A percentile compares a stretch with the other conserved stretches of the same genome.
Conservation (phyloP, 2,113 vertebrate species). For the Odobenus rosmarus region DNA sequence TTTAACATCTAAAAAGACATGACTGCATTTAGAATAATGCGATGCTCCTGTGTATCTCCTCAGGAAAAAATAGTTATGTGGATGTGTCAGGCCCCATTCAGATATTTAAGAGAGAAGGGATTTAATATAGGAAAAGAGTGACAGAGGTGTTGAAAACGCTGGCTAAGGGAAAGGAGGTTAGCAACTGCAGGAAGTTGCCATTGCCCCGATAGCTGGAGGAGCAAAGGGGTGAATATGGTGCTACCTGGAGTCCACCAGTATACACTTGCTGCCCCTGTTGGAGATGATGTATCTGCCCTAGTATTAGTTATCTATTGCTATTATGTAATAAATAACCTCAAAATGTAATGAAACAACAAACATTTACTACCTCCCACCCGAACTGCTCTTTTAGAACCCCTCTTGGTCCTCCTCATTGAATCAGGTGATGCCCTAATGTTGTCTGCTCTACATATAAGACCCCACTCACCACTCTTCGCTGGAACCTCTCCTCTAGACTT, state of each 20-base stretch:
- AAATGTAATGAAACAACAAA: slow-evolving; percentile 5
- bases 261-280: background rate
- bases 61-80: background rate
- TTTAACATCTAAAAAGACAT: slow-evolving; percentile 35
- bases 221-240: background rate
- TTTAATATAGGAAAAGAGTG: background rate
- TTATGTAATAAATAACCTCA: background rate
- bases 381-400: background rate
- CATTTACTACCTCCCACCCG: background rate
- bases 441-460: background rate
- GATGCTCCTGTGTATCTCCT: background rate
- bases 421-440: background rate
- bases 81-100: background rate
- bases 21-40: background rate
- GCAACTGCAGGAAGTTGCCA: background rate
- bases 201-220: background rate
- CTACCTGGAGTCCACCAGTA: background rate
- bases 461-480: background rate
- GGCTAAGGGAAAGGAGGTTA: background rate
- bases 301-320: background rate
- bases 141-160: background rate
- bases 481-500: background rate
- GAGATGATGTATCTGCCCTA: background rate
- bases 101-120: background rate
- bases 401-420: background rate